phyloP scores from a whole-genome alignment of 2,888 invertebrate genomes.

The Cactoblastis cactorum region DNA sequence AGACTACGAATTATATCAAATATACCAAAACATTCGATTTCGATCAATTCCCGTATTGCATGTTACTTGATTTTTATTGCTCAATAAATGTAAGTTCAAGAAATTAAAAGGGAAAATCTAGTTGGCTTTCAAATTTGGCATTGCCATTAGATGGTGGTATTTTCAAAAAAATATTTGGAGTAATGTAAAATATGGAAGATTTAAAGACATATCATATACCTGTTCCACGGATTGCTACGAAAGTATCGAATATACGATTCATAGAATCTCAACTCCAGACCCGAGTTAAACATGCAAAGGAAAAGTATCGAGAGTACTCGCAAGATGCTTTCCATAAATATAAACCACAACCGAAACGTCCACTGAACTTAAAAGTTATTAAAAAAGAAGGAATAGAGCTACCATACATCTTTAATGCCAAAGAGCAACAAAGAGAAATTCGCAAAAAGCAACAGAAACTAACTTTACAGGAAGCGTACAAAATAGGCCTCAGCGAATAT shows the following conservation, averaged over 20 bases:
- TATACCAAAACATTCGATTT: too few species aligned
- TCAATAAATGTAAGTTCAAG: too few species aligned
- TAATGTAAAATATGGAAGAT: slow-evolving; percentile 37
- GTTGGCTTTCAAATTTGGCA: too few species aligned
- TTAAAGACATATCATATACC: slow-evolving; percentile 16
- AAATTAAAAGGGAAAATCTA: too few species aligned
- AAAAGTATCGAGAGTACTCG: slow-evolving; percentile 26
- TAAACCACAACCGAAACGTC: slow-evolving; percentile 32
- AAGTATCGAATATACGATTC: slow-evolving; percentile 14
- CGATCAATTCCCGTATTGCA: too few species aligned
- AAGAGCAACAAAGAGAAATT: slow-evolving; percentile 36
- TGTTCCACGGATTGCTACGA: slow-evolving; percentile 19
- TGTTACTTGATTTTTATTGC: too few species aligned
- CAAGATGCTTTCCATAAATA: slow-evolving; percentile 30
- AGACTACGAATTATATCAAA: too few species aligned
- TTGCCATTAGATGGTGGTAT: too few species aligned
- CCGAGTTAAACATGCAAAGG: slow-evolving; percentile 14
- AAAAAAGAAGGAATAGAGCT: slow-evolving; percentile 43
- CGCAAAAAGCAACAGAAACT: slow-evolving; percentile 36
- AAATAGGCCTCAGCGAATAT: slow-evolving; percentile 40
- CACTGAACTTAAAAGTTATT: slow-evolving; percentile 32
- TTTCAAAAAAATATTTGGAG: too few species aligned
- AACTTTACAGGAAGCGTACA: slow-evolving; percentile 43
- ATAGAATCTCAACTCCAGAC: slow-evolving; percentile 24
- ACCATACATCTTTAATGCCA: slow-evolving; percentile 45